A percentile compares a stretch with the other conserved stretches of the same genome.
Evolutionary conservation across 2,888 invertebrate species (phyloP).

Genomic region (Mythimna pallens): DNA sequence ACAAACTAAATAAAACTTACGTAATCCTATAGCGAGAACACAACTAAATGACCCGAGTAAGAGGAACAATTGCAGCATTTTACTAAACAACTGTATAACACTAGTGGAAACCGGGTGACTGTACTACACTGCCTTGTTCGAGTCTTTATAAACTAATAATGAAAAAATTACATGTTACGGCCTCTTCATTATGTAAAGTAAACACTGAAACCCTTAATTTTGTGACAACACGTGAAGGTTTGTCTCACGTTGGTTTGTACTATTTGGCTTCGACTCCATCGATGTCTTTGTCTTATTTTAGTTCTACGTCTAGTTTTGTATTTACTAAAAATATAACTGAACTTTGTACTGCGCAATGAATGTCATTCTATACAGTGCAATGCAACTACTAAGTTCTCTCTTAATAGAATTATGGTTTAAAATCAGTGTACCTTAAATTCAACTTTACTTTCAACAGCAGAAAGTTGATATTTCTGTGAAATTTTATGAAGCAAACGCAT

Average conservation of each 20-base stretch:
- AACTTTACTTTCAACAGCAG: not conserved
- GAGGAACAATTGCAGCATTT: conserved; percentile 65
- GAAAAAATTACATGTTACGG: conserved; percentile 75
- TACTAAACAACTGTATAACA: conserved; percentile 62
- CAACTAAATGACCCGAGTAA: conserved; percentile 63
- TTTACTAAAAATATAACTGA: not conserved
- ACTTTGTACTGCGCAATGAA: conserved; percentile 31
- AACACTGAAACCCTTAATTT: conserved; percentile 66
- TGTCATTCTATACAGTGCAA: not conserved
- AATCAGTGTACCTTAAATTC: not conserved
- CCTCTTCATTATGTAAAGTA: conserved; percentile 73
- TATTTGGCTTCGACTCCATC: not conserved
- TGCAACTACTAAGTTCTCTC: not conserved
- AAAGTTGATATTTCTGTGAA: conserved; percentile 16
- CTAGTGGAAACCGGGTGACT: conserved; percentile 66
- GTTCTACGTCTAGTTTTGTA: conserved; percentile 31
- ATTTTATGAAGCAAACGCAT: not conserved
- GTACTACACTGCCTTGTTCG: conserved; percentile 57
- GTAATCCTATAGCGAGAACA: conserved; percentile 71
- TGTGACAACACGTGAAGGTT: conserved; percentile 63
- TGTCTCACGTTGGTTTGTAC: conserved; percentile 36
- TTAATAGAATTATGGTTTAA: conserved; percentile 3
- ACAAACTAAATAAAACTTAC: conserved; percentile 74
- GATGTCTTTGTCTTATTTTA: conserved; percentile 24
- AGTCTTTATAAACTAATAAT: conserved; percentile 76